phyloP scores from a whole-genome alignment of 2,797 vertebrate genomes.

The Urosaurus nigricauda region DNA sequence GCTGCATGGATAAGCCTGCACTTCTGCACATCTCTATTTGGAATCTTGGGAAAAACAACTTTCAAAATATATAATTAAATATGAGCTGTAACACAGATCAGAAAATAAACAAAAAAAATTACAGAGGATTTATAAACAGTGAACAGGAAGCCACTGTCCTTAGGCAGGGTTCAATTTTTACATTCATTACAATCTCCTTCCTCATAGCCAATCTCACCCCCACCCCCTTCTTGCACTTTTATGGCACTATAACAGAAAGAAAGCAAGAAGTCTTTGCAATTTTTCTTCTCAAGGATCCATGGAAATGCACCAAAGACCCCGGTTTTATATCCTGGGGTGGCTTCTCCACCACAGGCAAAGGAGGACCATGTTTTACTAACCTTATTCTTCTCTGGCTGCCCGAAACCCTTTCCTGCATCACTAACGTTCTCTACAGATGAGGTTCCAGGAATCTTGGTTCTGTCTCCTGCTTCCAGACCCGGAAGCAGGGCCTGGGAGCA shows the following conservation, averaged over 20 bases:
- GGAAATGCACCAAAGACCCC: not conserved
- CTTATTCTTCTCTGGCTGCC: slow-evolving; percentile 81
- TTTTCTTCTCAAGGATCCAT: not conserved
- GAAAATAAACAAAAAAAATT: too few species aligned
- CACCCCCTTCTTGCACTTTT: not conserved
- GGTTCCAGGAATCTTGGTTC: slow-evolving; percentile 74
- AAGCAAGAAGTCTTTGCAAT: not conserved
- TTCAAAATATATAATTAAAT: not conserved
- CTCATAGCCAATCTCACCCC: too few species aligned
- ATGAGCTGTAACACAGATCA: too few species aligned
- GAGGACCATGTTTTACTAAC: slow-evolving; percentile 70
- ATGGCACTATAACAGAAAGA: not conserved
- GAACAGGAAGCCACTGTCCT: too few species aligned
- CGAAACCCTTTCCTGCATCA: slow-evolving; percentile 73
- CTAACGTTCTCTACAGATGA: slow-evolving; percentile 70
- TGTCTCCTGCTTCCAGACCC: slow-evolving; percentile 79
- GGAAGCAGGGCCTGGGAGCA: slow-evolving; percentile 83
- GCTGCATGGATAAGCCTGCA: not conserved
- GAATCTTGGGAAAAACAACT: not conserved
- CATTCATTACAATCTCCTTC: too few species aligned
- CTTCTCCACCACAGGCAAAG: not conserved
- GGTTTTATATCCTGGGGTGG: too few species aligned
- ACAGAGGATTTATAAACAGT: too few species aligned
- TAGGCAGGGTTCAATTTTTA: too few species aligned
- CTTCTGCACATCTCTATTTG: not conserved